phyloP scores from a whole-genome alignment of 2,113 vertebrate species.

The Microcebus tavaratra region DNA sequence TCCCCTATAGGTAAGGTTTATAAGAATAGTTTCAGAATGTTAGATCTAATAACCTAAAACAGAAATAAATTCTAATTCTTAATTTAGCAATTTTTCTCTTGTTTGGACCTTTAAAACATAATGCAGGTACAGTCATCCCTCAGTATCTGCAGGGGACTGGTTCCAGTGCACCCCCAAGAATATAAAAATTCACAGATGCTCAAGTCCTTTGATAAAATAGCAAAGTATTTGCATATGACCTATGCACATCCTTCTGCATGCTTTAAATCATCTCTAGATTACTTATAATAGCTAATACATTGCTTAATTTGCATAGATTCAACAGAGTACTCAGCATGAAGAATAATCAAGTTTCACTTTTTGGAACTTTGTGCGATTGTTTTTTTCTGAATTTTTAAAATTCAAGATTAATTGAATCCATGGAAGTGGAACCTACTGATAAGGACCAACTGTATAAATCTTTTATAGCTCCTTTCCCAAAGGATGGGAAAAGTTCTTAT shows the following conservation, averaged over 20 bases:
- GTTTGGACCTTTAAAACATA: not conserved
- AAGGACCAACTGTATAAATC: not conserved
- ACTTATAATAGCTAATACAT: not conserved
- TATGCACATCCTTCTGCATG: not conserved
- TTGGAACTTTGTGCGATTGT: not conserved
- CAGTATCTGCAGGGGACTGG: not conserved
- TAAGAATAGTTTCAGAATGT: constrained; percentile 2
- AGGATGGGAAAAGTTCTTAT: not conserved
- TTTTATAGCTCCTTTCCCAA: constrained; percentile 32
- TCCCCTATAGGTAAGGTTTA: constrained; percentile 5
- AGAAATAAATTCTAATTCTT: not conserved
- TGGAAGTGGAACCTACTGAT: not conserved
- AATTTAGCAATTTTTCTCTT: constrained; percentile 36
- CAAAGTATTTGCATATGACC: not conserved
- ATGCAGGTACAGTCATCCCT: not conserved
- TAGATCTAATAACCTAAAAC: not conserved
- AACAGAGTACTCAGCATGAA: not conserved
- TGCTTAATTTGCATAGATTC: not conserved
- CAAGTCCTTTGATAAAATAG: not conserved
- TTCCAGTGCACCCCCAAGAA: not conserved
- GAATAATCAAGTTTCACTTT: not conserved
- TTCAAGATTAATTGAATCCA: not conserved
- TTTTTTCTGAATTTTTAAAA: not conserved
- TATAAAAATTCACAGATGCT: not conserved
- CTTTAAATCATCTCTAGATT: not conserved